Conservation (phyloP, 2,888 invertebrate species). For the Hydropsyche betteni region DNA sequence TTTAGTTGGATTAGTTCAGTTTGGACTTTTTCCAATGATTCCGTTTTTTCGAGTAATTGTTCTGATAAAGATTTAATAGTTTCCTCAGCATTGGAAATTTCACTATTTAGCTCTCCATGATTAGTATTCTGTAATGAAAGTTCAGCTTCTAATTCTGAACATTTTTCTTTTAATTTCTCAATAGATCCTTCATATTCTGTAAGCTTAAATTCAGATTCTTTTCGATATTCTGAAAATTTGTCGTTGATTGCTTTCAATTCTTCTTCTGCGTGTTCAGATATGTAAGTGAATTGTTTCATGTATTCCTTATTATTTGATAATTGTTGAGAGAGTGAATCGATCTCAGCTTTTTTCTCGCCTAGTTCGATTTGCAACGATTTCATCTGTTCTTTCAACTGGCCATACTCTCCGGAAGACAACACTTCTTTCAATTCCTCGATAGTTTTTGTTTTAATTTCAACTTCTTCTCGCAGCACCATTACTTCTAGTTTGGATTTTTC, state of each 20-base stretch:
- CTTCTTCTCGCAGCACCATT: slow-evolving; percentile 67
- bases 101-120: slow-evolving; percentile 62
- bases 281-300: slow-evolving; percentile 83
- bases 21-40: slow-evolving; percentile 70
- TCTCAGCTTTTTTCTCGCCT: slow-evolving; percentile 70
- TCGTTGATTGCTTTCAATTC: slow-evolving; percentile 74
- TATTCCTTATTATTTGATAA: slow-evolving; percentile 78
- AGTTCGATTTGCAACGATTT: slow-evolving; percentile 76
- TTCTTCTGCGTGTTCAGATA: slow-evolving; percentile 83
- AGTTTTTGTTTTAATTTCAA: slow-evolving; percentile 68
- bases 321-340: slow-evolving; percentile 76
- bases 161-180: slow-evolving; percentile 68
- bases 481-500: slow-evolving; percentile 71
- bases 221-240: slow-evolving; percentile 68
- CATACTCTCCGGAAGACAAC: slow-evolving; percentile 68
- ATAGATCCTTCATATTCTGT: slow-evolving; percentile 61
- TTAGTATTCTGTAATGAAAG: slow-evolving; percentile 74
- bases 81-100: slow-evolving; percentile 67
- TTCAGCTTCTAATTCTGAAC: slow-evolving; percentile 76
- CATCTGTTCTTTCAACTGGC: slow-evolving; percentile 70
- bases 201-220: slow-evolving; percentile 69
- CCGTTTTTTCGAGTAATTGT: slow-evolving; percentile 69
- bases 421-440: slow-evolving; percentile 77
- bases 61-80: slow-evolving; percentile 68
- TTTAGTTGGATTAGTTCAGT: slow-evolving; percentile 71